Evolutionary conservation across 2,797 vertebrate species (phyloP).

Genomic region (Scyliorhinus canicula): DNA sequence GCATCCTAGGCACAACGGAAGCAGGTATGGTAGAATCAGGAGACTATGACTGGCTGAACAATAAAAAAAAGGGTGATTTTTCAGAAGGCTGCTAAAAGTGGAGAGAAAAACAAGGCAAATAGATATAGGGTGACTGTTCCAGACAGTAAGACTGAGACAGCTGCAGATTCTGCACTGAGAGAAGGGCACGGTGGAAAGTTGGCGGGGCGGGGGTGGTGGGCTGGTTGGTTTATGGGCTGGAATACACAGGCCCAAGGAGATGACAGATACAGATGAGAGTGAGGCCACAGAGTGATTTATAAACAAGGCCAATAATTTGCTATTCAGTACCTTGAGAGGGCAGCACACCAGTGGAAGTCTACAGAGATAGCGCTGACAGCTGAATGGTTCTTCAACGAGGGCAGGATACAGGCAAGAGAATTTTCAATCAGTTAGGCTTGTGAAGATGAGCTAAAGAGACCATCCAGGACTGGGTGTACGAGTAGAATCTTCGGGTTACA

Average conservation of each 20-base stretch:
- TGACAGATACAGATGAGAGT: too few species aligned
- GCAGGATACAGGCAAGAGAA: neutral
- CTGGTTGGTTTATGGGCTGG: too few species aligned
- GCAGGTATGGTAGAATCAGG: neutral
- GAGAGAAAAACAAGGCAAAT: neutral
- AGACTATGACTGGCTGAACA: neutral
- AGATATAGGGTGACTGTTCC: neutral
- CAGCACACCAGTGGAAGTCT: neutral
- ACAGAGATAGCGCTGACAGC: neutral
- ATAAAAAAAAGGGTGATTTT: neutral
- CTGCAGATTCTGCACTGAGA: neutral
- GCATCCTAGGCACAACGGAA: neutral
- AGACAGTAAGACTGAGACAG: neutral
- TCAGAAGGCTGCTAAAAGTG: neutral
- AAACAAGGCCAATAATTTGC: neutral
- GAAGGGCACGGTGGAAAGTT: neutral
- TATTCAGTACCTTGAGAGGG: neutral
- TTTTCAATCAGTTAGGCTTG: neutral
- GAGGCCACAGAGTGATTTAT: too few species aligned
- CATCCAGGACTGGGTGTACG: neutral
- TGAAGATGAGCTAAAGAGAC: neutral
- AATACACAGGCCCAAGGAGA: too few species aligned
- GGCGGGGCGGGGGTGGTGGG: too few species aligned
- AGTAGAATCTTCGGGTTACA: neutral
- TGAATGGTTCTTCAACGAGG: neutral